A percentile compares a stretch with the other conserved stretches of the same genome.
phyloP scores from a whole-genome alignment of 2,113 vertebrate species.

The Mastomys natalensis region DNA sequence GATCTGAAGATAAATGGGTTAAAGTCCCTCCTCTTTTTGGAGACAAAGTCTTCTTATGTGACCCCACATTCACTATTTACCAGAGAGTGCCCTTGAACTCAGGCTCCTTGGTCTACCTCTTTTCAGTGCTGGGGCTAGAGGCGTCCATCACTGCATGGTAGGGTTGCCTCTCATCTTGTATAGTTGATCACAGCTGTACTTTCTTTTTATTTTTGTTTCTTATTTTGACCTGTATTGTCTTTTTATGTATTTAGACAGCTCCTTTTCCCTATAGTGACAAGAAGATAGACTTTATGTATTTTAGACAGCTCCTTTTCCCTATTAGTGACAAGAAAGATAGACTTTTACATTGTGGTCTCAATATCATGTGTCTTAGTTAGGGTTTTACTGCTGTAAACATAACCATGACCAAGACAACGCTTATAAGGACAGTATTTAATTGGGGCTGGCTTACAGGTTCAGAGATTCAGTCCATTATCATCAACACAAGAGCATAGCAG shows the following conservation, averaged over 20 bases:
- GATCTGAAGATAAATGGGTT: too few species aligned
- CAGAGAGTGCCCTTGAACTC: not conserved
- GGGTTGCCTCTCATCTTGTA: not conserved
- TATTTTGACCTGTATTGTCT: not conserved
- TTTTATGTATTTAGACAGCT: not conserved
- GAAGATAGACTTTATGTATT: not conserved
- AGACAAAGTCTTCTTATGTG: too few species aligned
- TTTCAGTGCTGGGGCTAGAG: not conserved
- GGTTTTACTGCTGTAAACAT: too few species aligned
- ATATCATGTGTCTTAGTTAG: not conserved
- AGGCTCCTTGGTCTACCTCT: not conserved
- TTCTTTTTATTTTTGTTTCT: not conserved
- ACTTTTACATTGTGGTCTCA: not conserved
- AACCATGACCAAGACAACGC: too few species aligned
- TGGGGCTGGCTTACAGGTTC: too few species aligned
- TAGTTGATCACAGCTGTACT: not conserved
- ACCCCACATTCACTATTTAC: not conserved
- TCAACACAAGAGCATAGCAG: too few species aligned
- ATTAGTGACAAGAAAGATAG: not conserved
- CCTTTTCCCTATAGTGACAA: not conserved
- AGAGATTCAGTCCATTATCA: too few species aligned
- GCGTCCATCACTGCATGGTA: not conserved
- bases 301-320: not conserved
- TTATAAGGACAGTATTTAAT: too few species aligned
- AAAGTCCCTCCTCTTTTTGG: not conserved